Percentiles rank a stretch among this genome's conserved stretches.
Conservation (phyloP, 2,113 vertebrate species). For the Machaerirhynchus nigripectus region DNA sequence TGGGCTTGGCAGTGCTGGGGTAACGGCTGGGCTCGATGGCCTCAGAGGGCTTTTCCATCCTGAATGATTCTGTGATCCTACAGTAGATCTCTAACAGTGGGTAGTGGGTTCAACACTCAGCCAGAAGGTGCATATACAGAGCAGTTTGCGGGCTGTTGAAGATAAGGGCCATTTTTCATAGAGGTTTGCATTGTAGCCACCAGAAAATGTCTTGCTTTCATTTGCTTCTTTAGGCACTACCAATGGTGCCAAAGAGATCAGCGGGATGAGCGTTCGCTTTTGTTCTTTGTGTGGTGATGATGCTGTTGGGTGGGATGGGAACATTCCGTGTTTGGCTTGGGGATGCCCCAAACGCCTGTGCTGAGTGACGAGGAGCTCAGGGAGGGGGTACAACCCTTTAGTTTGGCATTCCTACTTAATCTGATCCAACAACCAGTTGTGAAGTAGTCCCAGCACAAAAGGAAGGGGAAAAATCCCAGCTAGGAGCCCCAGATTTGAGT, state of each 20-base stretch:
- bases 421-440: not conserved
- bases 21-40: not conserved
- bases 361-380: not conserved
- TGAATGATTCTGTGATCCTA: not conserved
- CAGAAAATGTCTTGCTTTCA: not conserved
- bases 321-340: not conserved
- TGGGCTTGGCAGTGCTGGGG: not conserved
- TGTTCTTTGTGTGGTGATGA: not conserved
- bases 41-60: not conserved
- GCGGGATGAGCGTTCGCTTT: accelerated
- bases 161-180: not conserved
- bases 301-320: not conserved
- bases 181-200: accelerated
- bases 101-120: not conserved
- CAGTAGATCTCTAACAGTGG: not conserved
- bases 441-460: not conserved
- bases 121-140: not conserved
- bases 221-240: not conserved
- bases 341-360: not conserved
- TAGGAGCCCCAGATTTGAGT: not conserved
- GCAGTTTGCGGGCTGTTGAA: not conserved
- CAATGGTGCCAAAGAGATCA: not conserved
- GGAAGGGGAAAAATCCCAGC: not conserved
- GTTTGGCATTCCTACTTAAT: not conserved
- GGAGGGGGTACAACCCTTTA: not conserved